A percentile compares a stretch with the other conserved stretches of the same genome.
These are phyloP conservation scores for Caprella mutica DNA, from an alignment of 2,888 invertebrate species.

Conservation along the genomic window DNA sequence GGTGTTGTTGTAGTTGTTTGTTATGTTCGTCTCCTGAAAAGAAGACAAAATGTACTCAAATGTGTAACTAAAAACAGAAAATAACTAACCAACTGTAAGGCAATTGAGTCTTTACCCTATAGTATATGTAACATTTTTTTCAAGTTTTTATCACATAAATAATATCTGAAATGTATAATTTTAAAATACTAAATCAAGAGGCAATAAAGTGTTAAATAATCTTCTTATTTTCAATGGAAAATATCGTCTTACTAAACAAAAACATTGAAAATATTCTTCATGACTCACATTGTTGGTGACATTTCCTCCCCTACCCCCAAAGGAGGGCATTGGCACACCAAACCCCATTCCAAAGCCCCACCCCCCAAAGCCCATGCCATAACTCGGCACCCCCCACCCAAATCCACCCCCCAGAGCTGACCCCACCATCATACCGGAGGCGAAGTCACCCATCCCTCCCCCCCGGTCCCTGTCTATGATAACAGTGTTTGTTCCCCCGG, in stretches of 20 bases:
- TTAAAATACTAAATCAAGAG: no score
- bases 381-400: slow-evolving; percentile 14
- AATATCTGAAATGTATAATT: no score
- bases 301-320: slow-evolving; percentile 1
- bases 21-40: slow-evolving; percentile 9
- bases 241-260: no score
- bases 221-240: no score
- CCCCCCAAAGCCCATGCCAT: slow-evolving; percentile 12
- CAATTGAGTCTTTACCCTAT: no score
- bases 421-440: slow-evolving; percentile 14
- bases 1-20: slow-evolving; percentile 9
- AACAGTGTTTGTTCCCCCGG: slow-evolving; percentile 11
- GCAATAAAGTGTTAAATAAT: no score
- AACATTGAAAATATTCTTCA: no score
- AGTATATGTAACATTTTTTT: no score
- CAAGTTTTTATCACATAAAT: no score
- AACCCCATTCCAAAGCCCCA: slow-evolving; percentile 15
- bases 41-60: not conserved
- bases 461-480: slow-evolving; percentile 11
- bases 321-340: slow-evolving; percentile 10
- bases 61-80: not conserved
- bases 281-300: slow-evolving; percentile 11
- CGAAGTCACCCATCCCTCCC: slow-evolving; percentile 15
- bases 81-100: no score
- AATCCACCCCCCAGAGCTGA: slow-evolving; percentile 14